Evolutionary conservation across 2,113 vertebrate genomes (phyloP).

Genomic region (Pardalotus punctatus): DNA sequence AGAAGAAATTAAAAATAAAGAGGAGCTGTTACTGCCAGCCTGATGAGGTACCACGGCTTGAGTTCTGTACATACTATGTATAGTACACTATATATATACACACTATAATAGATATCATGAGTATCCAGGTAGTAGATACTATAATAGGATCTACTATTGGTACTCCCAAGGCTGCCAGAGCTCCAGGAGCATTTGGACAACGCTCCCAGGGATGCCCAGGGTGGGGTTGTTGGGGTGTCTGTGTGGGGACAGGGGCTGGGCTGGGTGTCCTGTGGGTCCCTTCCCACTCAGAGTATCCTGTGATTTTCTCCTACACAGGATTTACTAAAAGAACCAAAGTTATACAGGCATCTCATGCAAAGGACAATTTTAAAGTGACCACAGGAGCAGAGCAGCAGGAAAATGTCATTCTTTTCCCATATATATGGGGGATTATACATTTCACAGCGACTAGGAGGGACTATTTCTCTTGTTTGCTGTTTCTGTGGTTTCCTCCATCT

Average conservation of each 20-base stretch:
- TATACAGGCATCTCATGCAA: background rate
- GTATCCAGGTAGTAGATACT: background rate
- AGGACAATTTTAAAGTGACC: background rate
- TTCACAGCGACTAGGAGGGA: background rate
- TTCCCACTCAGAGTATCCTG: background rate
- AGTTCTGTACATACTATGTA: background rate
- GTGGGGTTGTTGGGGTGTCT: background rate
- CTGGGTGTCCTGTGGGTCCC: background rate
- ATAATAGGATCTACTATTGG: background rate
- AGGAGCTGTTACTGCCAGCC: background rate
- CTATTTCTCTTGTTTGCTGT: fast-evolving
- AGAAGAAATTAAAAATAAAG: background rate
- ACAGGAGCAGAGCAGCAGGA: background rate
- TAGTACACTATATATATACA: background rate
- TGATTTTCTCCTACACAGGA: background rate
- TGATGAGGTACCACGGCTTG: background rate
- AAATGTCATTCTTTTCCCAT: background rate
- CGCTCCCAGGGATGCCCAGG: fast-evolving
- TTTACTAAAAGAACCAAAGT: background rate
- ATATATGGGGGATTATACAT: fast-evolving
- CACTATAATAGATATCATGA: no score
- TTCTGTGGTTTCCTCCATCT: background rate
- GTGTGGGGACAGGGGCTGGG: background rate
- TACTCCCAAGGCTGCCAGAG: background rate
- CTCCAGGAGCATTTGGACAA: background rate